phyloP scores from a whole-genome alignment of 2,113 vertebrate species.

The Hemibagrus wyckioides region DNA sequence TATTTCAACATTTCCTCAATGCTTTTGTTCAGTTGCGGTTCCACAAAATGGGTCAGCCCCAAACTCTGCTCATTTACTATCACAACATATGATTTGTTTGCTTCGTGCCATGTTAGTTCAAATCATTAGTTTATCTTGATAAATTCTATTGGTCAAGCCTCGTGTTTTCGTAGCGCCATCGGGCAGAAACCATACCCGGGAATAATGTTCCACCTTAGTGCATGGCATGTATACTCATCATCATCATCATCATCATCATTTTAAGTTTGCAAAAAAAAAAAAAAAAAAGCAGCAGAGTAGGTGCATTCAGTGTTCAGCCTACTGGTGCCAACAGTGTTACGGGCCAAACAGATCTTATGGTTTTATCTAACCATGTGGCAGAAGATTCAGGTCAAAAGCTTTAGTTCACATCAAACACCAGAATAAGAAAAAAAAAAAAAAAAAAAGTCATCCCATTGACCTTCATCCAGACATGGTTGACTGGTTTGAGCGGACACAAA shows the following conservation, averaged over 20 bases:
- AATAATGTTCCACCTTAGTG: constrained; percentile 6
- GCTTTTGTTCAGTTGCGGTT: neutral
- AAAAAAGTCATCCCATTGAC: neutral
- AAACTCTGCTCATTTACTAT: too few relatives aligned
- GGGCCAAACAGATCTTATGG: neutral
- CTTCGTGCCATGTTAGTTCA: neutral
- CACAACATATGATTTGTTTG: neutral
- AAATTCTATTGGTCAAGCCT: neutral
- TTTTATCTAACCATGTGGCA: neutral
- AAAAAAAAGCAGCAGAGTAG: neutral
- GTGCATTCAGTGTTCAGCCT: neutral
- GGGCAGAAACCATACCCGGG: neutral
- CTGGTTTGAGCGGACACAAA: neutral
- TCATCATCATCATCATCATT: too few relatives aligned
- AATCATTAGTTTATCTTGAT: neutral
- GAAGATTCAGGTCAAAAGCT: neutral
- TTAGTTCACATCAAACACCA: neutral
- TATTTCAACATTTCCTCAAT: neutral
- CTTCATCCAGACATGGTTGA: neutral
- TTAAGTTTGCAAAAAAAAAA: neutral
- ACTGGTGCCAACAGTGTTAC: neutral
- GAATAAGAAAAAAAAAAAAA: neutral
- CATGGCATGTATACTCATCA: too few relatives aligned
- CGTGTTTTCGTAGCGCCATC: neutral
- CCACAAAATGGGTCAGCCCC: neutral